phyloP scores from a whole-genome alignment of 2,888 invertebrate species.

The Limnephilus rhombicus region DNA sequence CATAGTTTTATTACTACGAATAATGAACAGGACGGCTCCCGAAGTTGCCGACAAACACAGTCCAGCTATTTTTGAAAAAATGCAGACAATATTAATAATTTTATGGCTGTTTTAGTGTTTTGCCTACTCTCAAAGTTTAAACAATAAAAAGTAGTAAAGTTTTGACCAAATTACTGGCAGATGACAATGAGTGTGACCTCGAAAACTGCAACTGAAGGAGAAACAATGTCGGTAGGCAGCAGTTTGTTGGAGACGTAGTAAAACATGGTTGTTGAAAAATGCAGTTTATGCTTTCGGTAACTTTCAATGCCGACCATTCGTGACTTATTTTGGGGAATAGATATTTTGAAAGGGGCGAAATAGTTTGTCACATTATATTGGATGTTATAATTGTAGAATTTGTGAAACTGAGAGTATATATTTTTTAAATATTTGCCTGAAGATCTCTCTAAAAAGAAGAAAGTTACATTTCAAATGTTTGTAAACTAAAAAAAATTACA shows the following conservation, averaged over 20 bases:
- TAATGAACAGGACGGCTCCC: conserved; percentile 31
- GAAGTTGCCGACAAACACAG: conserved; percentile 39
- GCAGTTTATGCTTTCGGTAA: background rate
- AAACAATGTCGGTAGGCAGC: background rate
- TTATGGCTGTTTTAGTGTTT: conserved; percentile 14
- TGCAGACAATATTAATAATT: background rate
- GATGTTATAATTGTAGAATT: no score
- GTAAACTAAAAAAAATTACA: no score
- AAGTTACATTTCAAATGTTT: no score
- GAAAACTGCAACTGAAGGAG: conserved; percentile 12
- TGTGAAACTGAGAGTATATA: no score
- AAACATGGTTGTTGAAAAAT: background rate
- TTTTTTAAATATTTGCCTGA: no score
- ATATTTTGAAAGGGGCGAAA: background rate
- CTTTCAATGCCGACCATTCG: background rate
- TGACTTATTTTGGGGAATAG: background rate
- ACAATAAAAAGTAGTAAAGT: background rate
- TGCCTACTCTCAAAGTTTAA: conserved; percentile 6
- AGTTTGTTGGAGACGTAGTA: background rate
- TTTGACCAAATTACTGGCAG: background rate
- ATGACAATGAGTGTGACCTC: conserved; percentile 10
- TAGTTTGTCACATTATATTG: no score
- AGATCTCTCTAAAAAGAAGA: no score
- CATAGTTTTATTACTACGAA: conserved; percentile 46
- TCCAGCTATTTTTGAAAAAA: background rate